Evolutionary conservation across 2,113 vertebrate genomes (phyloP).

Genomic region (Chloebia gouldiae): DNA sequence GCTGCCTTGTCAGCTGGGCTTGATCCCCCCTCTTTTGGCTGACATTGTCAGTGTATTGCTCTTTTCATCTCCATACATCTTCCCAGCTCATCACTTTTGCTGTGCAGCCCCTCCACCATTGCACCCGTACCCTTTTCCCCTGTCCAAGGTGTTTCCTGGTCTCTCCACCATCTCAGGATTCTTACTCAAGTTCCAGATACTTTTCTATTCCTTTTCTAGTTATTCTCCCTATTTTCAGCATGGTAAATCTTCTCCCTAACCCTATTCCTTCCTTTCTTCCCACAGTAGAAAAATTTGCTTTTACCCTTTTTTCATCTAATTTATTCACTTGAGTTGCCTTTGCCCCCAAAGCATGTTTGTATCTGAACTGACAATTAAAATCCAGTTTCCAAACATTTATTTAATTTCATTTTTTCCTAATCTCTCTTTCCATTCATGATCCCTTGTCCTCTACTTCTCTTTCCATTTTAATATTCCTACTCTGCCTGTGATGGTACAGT

Average conservation of each 20-base stretch:
- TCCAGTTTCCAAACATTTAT: neutral
- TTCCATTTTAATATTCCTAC: neutral
- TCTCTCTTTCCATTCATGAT: neutral
- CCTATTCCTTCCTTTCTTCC: neutral
- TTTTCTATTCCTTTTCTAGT: neutral
- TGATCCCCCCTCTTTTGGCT: neutral
- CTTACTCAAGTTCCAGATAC: neutral
- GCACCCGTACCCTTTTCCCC: neutral
- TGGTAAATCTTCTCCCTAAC: neutral
- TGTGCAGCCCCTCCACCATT: neutral
- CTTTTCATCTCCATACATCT: neutral
- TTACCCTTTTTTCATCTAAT: neutral
- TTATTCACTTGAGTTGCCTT: neutral
- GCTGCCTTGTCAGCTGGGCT: neutral
- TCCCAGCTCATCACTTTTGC: neutral
- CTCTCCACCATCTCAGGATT: neutral
- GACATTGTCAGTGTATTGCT: neutral
- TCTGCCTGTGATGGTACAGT: neutral
- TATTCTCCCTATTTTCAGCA: rapidly evolving
- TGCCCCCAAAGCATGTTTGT: neutral
- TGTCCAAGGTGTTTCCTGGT: neutral
- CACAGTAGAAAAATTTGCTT: neutral
- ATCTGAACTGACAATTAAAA: neutral
- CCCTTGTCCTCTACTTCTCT: neutral
- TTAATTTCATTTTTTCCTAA: neutral